These are phyloP conservation scores for Tarsius wallacei DNA, from an alignment of 2,797 vertebrate species.

Conservation along the genomic window DNA sequence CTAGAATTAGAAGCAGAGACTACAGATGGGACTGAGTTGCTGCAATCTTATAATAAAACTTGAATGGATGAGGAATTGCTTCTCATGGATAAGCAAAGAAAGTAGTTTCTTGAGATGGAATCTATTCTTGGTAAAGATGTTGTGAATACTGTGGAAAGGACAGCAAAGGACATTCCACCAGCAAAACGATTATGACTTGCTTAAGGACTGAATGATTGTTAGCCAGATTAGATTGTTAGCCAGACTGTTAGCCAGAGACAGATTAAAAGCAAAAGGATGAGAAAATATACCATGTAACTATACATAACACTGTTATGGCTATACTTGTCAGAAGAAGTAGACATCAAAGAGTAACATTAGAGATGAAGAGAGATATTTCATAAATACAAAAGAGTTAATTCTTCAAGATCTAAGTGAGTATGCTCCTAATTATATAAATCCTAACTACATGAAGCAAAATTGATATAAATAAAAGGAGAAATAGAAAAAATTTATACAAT, in stretches of 20 bases:
- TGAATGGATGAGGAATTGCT: neutral
- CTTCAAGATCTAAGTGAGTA: neutral
- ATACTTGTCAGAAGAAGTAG: neutral
- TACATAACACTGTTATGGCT: neutral
- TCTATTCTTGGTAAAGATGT: neutral
- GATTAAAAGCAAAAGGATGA: neutral
- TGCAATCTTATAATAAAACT: neutral
- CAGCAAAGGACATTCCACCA: neutral
- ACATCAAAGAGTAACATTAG: neutral
- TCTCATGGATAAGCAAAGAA: neutral
- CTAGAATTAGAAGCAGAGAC: neutral
- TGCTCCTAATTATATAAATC: neutral
- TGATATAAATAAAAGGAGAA: neutral
- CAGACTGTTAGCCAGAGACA: neutral
- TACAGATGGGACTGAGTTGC: neutral
- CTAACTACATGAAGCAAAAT: neutral
- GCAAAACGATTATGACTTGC: neutral
- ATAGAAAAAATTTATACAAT: neutral
- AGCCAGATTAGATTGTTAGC: neutral
- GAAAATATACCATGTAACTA: neutral
- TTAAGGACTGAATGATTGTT: neutral
- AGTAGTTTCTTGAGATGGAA: neutral
- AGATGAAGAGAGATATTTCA: neutral
- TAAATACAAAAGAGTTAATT: neutral
- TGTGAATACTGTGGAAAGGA: neutral